Base-by-base conservation (phyloP, 1,140 invertebrate genomes). In the Frieseomelitta varia region DNA sequence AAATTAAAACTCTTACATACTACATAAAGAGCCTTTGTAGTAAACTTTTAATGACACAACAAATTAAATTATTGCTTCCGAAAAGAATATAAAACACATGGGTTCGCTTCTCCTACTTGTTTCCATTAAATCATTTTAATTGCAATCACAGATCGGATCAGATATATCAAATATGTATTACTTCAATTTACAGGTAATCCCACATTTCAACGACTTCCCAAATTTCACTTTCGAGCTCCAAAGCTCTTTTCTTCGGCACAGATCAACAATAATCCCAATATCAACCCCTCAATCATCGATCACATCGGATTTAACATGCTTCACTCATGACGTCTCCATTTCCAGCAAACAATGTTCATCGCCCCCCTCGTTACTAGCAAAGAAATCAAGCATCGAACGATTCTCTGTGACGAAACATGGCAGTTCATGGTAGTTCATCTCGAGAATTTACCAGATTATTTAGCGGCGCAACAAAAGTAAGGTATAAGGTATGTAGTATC, bases 361-460 rank as follows among this genome's bases (percentile, higher is more conserved):
- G 21, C 1, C 14, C 3, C 27, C 19, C 27, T 75, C 21, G 4
- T 75, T 75, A 61, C 30, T 2, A 12, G n/a, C 19, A 73, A 76
- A 51, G 8, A 15, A 21, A 79, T 56, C 17, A 14, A 56, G 68
- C 27, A 21, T 8, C 21, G 47, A 6, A 14, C 53, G n/a, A 19
- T 51, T 11, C 3, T 21, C 15, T 19, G 55, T 51, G 4, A 24
- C n/a, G 27, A 51, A 30, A 30, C 12, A 61, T 17, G 51, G 61
- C 51, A 2, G 30, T 30, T 30, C 30, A 2, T 30, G 53, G 65
- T 55, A 6, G 51, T 76, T 2, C 3, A 34, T 0, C 15, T 56
- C 11, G 67, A 39, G 4, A 79, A 84, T 75, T 63, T 21, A 56
- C 51, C 65, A 21, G n/a, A n/a, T 71, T 56, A n/a, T 55, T 53